A percentile compares a stretch with the other conserved stretches of the same genome.
phyloP scores from a whole-genome alignment of 1,140 invertebrate genomes.

The Platorchestia sp. region DNA sequence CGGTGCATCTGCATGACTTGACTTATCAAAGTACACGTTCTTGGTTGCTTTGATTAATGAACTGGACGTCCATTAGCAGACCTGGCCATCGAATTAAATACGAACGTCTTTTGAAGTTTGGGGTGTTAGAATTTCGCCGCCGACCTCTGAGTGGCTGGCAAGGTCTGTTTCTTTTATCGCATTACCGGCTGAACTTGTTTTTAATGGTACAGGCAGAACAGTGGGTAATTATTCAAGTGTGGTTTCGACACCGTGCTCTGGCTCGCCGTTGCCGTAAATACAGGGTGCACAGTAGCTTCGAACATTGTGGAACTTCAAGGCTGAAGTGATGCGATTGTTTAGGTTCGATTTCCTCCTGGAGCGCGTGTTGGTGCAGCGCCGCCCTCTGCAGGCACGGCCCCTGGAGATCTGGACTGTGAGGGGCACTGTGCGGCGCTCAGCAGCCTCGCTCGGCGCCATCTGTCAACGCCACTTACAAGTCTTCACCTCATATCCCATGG shows the following conservation, averaged over 20 bases:
- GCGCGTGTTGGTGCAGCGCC: neutral
- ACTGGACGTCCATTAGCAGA: conserved; percentile 11
- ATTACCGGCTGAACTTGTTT: conserved; percentile 7
- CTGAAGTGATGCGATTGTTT: conserved; percentile 34
- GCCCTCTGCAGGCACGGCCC: neutral
- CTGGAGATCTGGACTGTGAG: neutral
- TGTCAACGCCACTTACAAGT: neutral
- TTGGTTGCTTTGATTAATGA: conserved; percentile 49
- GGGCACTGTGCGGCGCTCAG: neutral
- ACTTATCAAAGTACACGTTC: conserved; percentile 28
- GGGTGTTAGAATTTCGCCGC: neutral
- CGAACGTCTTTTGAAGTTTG: neutral
- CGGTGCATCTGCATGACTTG: neutral
- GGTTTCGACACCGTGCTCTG: neutral
- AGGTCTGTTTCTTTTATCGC: conserved; percentile 2
- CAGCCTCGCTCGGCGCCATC: neutral
- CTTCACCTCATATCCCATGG: neutral
- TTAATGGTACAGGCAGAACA: neutral
- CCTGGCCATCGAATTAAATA: conserved; percentile 39
- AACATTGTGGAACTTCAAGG: conserved; percentile 17
- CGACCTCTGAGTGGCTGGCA: neutral
- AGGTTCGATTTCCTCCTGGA: neutral
- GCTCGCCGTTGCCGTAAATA: neutral
- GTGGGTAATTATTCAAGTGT: conserved; percentile 2
- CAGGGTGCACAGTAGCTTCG: neutral